Evolutionary conservation across 2,113 vertebrate species (phyloP), one percentile per base, ranked within the genome.

Genomic region (Centrocercus urophasianus): DNA sequence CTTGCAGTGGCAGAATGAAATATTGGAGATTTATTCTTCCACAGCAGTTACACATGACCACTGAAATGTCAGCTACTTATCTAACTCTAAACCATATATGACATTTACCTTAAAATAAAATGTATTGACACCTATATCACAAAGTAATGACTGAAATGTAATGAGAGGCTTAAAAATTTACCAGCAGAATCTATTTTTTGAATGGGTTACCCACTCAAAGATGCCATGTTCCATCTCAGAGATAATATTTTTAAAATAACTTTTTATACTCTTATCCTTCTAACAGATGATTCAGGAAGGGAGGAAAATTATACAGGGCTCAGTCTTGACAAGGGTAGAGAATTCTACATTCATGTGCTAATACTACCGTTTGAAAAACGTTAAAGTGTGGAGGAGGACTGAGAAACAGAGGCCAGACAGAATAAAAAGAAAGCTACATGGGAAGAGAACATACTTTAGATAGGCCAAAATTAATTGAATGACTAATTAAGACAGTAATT

Each of bases 401-500:
- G 50, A 87, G 79, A 79, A 91, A 47, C 22, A 64, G 32, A 93
- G 27, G 40, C 50, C 45, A 81, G 25, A 90, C n/a, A 69, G n/a
- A 93, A 85, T 32, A 86, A 89, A 88, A 40, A 73, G 60, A 91
- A 91, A 57, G 47, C 32, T 89, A 78, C 38, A 84, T 7, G 2
- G 7, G 81, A n/a, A 42, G 66, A 76, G 60, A 70, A 83, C 48
- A 47, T 47, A 78, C 91, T 86, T 81, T 77, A 89, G 61, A 90
- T 61, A 72, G 96, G 88, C 64, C 87, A 97, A 94, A 95, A 96
- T 57, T 76, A 86, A 54, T 24, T 86, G 30, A 75, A 71, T 65
- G 22, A 80, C 85, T 78, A 96, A 96, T 93, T 94, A 91, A 12
- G 77, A 96, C 78, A 95, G 76, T 66, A 91, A 70, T 87, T 72